A percentile compares a stretch with the other conserved stretches of the same genome.
These are phyloP conservation scores for Cheilosia pagana DNA, from an alignment of 2,888 invertebrate genomes.

Conservation along the genomic window DNA sequence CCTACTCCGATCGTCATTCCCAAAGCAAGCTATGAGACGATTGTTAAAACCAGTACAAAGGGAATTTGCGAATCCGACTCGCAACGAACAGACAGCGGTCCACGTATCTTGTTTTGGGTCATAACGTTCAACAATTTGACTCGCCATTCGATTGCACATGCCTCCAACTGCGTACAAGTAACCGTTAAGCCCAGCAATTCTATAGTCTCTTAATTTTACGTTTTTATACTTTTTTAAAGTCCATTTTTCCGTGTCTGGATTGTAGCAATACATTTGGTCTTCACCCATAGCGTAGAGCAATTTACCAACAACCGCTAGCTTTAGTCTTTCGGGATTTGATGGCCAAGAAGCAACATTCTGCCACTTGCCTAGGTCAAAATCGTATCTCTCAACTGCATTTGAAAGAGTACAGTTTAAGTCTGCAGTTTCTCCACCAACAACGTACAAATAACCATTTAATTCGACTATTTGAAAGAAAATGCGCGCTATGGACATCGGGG, in stretches of 20 bases:
- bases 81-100: background rate
- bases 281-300: background rate
- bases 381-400: conserved; percentile 6
- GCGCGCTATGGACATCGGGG: background rate
- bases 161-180: background rate
- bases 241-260: conserved; percentile 16
- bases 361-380: conserved; percentile 2
- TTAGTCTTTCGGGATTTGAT: background rate
- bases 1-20: background rate
- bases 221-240: background rate
- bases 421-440: background rate
- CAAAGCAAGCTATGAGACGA: background rate
- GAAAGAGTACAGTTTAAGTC: background rate
- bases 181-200: background rate
- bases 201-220: background rate
- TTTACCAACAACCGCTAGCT: background rate
- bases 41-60: background rate
- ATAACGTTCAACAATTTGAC: background rate
- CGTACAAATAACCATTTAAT: conserved; percentile 17
- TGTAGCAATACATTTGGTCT: background rate
- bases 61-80: background rate
- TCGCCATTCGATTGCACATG: too few relatives aligned
- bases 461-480: background rate
- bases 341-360: background rate
- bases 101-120: background rate